phyloP scores from a whole-genome alignment of 37 sponge, comb jelly and placozoan genomes.

The Spongilla lacustris region DNA sequence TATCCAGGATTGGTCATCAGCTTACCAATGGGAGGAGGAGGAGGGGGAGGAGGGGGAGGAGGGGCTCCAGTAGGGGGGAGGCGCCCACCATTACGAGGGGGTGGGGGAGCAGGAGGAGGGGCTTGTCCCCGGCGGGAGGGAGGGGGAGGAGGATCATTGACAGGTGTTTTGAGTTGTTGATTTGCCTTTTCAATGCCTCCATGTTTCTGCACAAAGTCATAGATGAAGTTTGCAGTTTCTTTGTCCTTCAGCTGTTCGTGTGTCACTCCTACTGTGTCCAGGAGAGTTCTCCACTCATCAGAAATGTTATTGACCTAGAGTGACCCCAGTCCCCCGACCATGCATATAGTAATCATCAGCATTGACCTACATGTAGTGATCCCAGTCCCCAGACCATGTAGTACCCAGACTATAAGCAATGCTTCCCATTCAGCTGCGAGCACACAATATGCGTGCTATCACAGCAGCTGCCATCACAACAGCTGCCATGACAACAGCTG shows the following conservation, averaged over 20 bases:
- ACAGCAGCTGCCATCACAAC: too few species aligned
- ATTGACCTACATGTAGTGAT: too few species aligned
- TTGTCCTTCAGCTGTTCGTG: slow-evolving; percentile 77
- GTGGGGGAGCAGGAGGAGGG: slow-evolving; percentile 24
- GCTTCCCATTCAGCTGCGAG: too few species aligned
- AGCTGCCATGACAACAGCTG: too few species aligned
- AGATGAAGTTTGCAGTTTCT: slow-evolving; percentile 82
- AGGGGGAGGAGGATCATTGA: slow-evolving; percentile 44
- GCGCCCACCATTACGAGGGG: slow-evolving; percentile 48
- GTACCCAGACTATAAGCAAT: too few species aligned
- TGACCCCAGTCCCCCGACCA: too few species aligned
- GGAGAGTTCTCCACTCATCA: slow-evolving; percentile 56
- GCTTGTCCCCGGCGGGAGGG: slow-evolving; percentile 7
- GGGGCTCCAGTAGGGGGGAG: background rate
- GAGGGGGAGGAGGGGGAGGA: slow-evolving; percentile 33
- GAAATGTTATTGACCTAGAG: slow-evolving; percentile 61
- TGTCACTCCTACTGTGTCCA: slow-evolving; percentile 80
- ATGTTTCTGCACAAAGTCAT: slow-evolving; percentile 80
- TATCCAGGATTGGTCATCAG: too few species aligned
- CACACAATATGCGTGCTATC: too few species aligned
- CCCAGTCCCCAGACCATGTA: too few species aligned
- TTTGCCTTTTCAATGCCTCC: slow-evolving; percentile 84
- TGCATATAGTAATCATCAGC: too few species aligned
- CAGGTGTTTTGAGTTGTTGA: slow-evolving; percentile 42
- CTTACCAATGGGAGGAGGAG: slow-evolving; percentile 8